Evolutionary conservation across 1,140 invertebrate genomes (phyloP).

Genomic region (Drosophila pruinosa): DNA sequence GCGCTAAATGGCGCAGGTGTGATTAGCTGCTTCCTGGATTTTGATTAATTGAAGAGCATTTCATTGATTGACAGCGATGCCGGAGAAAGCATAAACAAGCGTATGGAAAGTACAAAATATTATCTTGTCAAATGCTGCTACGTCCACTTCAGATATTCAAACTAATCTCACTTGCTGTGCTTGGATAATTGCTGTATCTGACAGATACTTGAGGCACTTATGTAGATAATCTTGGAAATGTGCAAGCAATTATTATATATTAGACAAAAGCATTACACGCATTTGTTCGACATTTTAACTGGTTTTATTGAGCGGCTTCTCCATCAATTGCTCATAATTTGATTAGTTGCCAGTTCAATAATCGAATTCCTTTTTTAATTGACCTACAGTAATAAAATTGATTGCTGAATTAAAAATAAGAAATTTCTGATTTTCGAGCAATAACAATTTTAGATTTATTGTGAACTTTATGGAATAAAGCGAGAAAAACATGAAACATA

Average conservation of each 20-base stretch:
- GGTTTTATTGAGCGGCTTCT: background rate
- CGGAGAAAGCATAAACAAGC: background rate
- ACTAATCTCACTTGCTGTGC: conserved; percentile 4
- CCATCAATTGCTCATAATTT: conserved; percentile 11
- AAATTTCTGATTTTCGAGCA: background rate
- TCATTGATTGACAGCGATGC: conserved; percentile 36
- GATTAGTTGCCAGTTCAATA: conserved; percentile 9
- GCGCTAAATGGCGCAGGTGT: conserved; percentile 13
- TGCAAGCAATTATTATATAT: background rate
- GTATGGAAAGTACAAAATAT: background rate
- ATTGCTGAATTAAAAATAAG: background rate
- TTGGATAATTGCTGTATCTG: conserved; percentile 16
- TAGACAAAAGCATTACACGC: background rate
- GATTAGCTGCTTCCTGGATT: background rate
- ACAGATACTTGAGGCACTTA: conserved; percentile 2
- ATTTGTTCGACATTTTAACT: background rate
- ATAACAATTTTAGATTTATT: background rate
- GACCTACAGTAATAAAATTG: background rate
- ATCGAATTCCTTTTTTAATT: conserved; percentile 1
- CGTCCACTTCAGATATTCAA: conserved; percentile 19
- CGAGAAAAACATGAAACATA: conserved; percentile 12
- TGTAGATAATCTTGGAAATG: background rate
- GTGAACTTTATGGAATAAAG: background rate
- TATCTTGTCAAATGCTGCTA: conserved; percentile 9
- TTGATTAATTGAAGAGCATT: conserved; percentile 32